These are phyloP conservation scores for Ptychochromis oligacanthus DNA, from an alignment of 2,113 vertebrate species.

Conservation along the genomic window DNA sequence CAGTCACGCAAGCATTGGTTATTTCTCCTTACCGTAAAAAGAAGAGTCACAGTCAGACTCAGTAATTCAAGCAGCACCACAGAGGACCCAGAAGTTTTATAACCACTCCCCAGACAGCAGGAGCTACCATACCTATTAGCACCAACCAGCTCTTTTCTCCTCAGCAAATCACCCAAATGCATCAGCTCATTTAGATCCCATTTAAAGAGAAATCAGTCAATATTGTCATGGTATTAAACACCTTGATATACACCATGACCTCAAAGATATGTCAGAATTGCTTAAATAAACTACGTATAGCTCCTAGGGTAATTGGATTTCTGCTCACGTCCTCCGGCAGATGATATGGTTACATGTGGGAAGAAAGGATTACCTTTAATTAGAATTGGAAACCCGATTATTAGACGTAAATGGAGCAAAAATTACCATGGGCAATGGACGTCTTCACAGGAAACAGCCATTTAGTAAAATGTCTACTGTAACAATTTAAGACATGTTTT, in stretches of 20 bases:
- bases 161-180: conserved; percentile 32
- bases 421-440: conserved; percentile 25
- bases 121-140: conserved; percentile 26
- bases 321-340: conserved; percentile 26
- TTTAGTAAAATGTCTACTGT: conserved; percentile 10
- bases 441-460: conserved; percentile 19
- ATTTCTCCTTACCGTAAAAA: conserved; percentile 14
- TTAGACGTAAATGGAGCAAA: conserved; percentile 36
- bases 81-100: conserved; percentile 41
- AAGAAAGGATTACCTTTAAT: conserved; percentile 33
- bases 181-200: conserved; percentile 49
- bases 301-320: conserved; percentile 27
- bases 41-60: conserved; percentile 44
- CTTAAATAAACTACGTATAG: conserved; percentile 42
- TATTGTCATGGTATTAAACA: conserved; percentile 53
- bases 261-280: conserved; percentile 61
- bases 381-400: conserved; percentile 48
- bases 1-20: conserved; percentile 2
- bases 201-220: conserved; percentile 58
- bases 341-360: conserved; percentile 32
- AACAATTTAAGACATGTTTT: not conserved
- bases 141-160: conserved; percentile 13
- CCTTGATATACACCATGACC: conserved; percentile 41
- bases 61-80: conserved; percentile 31
- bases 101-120: conserved; percentile 15